Base-by-base conservation (phyloP, 2,888 invertebrate genomes). In the Cepaea hortensis region DNA sequence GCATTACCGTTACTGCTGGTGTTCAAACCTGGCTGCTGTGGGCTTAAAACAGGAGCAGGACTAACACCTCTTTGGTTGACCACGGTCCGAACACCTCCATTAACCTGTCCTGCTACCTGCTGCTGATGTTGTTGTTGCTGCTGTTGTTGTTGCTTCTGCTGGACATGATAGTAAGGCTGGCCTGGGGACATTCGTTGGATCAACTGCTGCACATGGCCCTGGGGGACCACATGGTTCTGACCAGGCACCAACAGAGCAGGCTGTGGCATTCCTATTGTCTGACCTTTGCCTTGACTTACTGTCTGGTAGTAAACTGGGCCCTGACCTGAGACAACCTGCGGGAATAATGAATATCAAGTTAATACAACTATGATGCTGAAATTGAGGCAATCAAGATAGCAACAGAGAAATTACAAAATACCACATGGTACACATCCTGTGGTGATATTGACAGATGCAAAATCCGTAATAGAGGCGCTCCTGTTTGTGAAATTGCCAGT, bases 151-250 rank as follows among this genome's bases (percentile, higher is more conserved):
- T 88, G 88, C 35, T 85, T 88, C 15, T 87, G 84, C 65, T 86
- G 86, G 61, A 84, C 77, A 72, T 87, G 83, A 77, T 81, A 84
- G 61, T 72, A 65, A 0, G 82, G 55, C 61, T 88, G 87, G 48
- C 87, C 87, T 6, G 97, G 97, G 35, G 97, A 97, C 95, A 97
- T 97, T 87, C 97, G 95, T 91, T 97, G 97, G 91, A 97, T 95
- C 95, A 96, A 95, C 93, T 97, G 97, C 91, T 96, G 96, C 94
- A 96, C 91, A 72, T 89, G 81, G 97, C 96, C 93, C 89, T 83
- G 92, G 82, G 88, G 92, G 13, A 89, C 87, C 35, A 80, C 85
- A 18, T 23, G 68, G 55, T 81, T 85, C 20, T 80, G 81, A 23
- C 81, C 81, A 9, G 72, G 80, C 6, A 65, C 85, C 61, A 81